phyloP scores from a whole-genome alignment of 2,797 vertebrate species.

The Leontopithecus rosalia region DNA sequence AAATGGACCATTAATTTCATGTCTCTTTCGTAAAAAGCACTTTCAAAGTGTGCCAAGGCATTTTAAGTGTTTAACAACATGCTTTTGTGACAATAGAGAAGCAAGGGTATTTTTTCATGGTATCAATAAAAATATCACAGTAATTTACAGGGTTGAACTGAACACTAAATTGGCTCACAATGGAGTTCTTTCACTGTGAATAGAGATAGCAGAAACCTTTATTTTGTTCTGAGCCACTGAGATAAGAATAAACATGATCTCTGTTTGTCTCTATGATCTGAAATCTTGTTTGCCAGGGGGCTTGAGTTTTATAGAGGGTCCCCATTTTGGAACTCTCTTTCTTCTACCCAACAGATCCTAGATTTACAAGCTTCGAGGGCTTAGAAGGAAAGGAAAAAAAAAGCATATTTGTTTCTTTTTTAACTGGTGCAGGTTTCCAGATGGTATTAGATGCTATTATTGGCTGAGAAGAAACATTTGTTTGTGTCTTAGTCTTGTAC shows the following conservation, averaged over 20 bases:
- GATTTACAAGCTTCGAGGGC: conserved; percentile 66
- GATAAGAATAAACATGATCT: conserved; percentile 46
- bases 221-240: conserved; percentile 14
- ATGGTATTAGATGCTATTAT: conserved; percentile 68
- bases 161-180: conserved; percentile 17
- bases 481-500: conserved; percentile 55
- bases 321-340: conserved; percentile 42
- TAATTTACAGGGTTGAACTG: conserved; percentile 70
- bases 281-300: conserved; percentile 9
- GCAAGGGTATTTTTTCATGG: conserved; percentile 52
- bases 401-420: conserved; percentile 66
- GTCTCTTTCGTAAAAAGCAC: conserved; percentile 77
- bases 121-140: conserved; percentile 72
- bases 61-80: conserved; percentile 78
- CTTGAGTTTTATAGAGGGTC: conserved; percentile 34
- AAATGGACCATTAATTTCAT: conserved; percentile 81
- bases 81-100: conserved; percentile 70
- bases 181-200: conserved; percentile 17
- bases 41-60: conserved; percentile 79
- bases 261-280: conserved; percentile 15
- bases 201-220: conserved; percentile 10
- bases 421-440: conserved; percentile 58
- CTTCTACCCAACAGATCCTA: conserved; percentile 10
- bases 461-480: conserved; percentile 71
- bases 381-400: conserved; percentile 46